A percentile compares a stretch with the other conserved stretches of the same genome.
These are phyloP conservation scores for Carposina sasakii DNA, from an alignment of 1,140 invertebrate species.

Conservation along the genomic window DNA sequence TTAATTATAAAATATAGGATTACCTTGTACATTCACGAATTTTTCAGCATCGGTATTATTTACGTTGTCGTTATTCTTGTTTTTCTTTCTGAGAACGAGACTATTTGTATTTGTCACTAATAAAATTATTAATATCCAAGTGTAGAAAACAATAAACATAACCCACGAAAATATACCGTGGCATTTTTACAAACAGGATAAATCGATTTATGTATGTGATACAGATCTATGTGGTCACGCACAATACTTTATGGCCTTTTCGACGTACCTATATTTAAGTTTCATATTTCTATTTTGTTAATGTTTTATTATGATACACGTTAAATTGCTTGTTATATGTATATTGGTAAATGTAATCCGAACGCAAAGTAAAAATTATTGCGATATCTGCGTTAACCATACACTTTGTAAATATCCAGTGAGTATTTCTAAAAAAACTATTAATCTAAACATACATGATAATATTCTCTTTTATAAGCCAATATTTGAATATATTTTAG, in stretches of 20 bases:
- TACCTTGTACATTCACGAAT: too few species aligned
- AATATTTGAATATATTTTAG: slow-evolving; percentile 26
- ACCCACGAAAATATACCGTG: slow-evolving; percentile 42
- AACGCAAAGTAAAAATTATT: slow-evolving; percentile 30
- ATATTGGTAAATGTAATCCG: slow-evolving; percentile 20
- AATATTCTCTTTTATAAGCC: too few species aligned
- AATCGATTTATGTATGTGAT: too few species aligned
- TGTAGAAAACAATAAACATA: slow-evolving; percentile 50
- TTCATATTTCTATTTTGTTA: slow-evolving; percentile 17
- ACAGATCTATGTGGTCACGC: too few species aligned
- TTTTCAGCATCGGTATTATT: too few species aligned
- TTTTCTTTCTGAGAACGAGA: too few species aligned
- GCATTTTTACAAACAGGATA: too few species aligned
- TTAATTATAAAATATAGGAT: neutral
- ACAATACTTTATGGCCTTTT: too few species aligned
- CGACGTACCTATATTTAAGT: too few species aligned
- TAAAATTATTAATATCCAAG: slow-evolving; percentile 30
- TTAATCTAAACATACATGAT: too few species aligned
- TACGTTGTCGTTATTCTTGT: too few species aligned
- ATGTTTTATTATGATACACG: slow-evolving; percentile 41
- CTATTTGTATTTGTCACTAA: slow-evolving; percentile 18
- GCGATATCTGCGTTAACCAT: slow-evolving; percentile 47
- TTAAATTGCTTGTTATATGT: slow-evolving; percentile 43
- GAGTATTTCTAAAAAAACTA: too few species aligned
- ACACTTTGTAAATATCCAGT: slow-evolving; percentile 45